A percentile compares a stretch with the other conserved stretches of the same genome.
These are phyloP conservation scores for Himalopsyche anomala DNA, from an alignment of 2,888 invertebrate species.

Conservation along the genomic window DNA sequence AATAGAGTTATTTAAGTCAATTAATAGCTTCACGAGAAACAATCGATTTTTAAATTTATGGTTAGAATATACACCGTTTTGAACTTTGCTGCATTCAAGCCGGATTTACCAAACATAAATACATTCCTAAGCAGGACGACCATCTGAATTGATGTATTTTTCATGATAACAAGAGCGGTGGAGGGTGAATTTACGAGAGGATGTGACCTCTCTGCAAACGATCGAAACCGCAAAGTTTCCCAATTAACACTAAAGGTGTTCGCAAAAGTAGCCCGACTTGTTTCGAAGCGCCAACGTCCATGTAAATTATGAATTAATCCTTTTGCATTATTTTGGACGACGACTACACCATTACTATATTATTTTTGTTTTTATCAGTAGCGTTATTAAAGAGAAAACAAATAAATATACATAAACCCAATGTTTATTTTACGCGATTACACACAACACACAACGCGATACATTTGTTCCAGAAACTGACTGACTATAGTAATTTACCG, in stretches of 20 bases:
- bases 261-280: constrained; percentile 56
- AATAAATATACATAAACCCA: no score
- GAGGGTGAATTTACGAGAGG: background rate
- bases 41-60: background rate
- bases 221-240: constrained; percentile 59
- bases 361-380: background rate
- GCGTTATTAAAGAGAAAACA: no score
- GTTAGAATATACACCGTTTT: background rate
- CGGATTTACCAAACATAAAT: background rate
- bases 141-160: constrained; percentile 14
- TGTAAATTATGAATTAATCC: constrained; percentile 64
- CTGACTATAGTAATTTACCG: no score
- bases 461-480: no score
- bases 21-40: no score
- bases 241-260: constrained; percentile 65
- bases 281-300: constrained; percentile 49
- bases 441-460: no score
- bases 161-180: background rate
- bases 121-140: background rate
- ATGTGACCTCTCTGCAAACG: constrained; percentile 3
- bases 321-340: constrained; percentile 57
- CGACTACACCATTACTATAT: background rate
- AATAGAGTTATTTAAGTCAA: no score
- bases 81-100: background rate
- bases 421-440: no score